These are phyloP conservation scores for Ciona savignyi DNA, from an alignment of 23 tunicate genomes.

Conservation along the genomic window DNA sequence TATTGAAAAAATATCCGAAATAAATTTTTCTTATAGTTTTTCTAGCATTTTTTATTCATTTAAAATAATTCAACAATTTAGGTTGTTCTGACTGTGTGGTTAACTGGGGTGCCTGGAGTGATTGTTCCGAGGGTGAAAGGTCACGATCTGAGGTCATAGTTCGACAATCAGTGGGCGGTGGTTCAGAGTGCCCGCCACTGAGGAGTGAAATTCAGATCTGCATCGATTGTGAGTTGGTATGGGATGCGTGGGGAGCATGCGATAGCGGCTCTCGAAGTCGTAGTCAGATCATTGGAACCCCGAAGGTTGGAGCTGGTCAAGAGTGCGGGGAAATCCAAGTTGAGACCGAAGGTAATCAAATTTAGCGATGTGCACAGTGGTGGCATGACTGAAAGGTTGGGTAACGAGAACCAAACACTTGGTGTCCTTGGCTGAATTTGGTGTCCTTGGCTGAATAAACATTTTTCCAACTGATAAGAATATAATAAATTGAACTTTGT, in stretches of 20 bases:
- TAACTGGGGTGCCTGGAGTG: conserved; percentile 67
- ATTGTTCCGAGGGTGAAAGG: conserved; percentile 38
- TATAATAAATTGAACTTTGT: too few relatives aligned
- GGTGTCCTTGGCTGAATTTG: too few relatives aligned
- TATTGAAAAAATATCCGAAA: too few relatives aligned
- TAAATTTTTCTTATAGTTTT: too few relatives aligned
- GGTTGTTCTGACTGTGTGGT: conserved; percentile 64
- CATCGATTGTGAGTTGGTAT: conserved; percentile 23
- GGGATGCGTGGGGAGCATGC: conserved; percentile 47
- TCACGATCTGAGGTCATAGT: conserved; percentile 21
- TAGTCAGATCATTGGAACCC: conserved; percentile 8
- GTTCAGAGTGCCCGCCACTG: conserved; percentile 30
- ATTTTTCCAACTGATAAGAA: too few relatives aligned
- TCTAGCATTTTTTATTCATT: too few relatives aligned
- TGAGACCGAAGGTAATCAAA: conserved; percentile 38
- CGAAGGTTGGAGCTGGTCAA: conserved; percentile 35
- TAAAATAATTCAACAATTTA: too few relatives aligned
- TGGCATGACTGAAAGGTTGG: too few relatives aligned
- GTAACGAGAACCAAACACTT: too few relatives aligned
- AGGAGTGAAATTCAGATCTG: conserved; percentile 21
- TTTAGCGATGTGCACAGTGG: too few relatives aligned
- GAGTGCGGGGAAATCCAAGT: conserved; percentile 38
- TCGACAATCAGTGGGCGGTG: conserved; percentile 35
- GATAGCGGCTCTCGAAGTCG: conserved; percentile 8
- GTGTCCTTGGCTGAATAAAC: too few relatives aligned